Evolutionary conservation across 2,797 vertebrate species (phyloP), one percentile per base, ranked within the genome.

Genomic region (Argya squamiceps): DNA sequence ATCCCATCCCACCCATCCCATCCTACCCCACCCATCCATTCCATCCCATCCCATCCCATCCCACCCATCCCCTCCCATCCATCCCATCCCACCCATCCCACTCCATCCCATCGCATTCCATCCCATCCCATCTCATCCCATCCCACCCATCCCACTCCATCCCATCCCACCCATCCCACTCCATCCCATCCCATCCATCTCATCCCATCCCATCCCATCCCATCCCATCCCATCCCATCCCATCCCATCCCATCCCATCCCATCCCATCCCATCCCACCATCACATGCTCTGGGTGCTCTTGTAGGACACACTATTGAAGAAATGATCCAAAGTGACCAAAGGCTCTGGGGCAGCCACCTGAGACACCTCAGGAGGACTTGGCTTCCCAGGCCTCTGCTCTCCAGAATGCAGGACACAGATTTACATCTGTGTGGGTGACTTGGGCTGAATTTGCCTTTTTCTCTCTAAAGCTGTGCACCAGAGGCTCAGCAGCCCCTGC

Each of bases 251-350:
- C 27, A 46, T 49, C 47, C 47, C 47, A 49, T 49, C 49, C 47
- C 47, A 49, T 32, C 55, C 56, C 30, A 36, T 13, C 41, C 64
- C 78, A 34, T 3, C 36, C 37, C 56, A 10, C 12, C 2, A 20
- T 4, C 4, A 0, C 0, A 0, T 39, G 41, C 55, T 65, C 64
- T 1, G 1, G 41, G 4, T 52, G 55, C 21, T 65, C 34, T 27
- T 5, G 2, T 11, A 53, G 37, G 67, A 19, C 1, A 2, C 9
- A 26, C 1, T 1, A 5, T 4, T 46, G 41, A 49, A 24, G 21
- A 68, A 59, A 41, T 20, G 43, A 60, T 21, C 58, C 13, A 1
- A 65, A 69, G 56, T 9, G 78, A 44, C 56, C 3, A 1, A 52
- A 52, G 55, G 50, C 50, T 65, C 39, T 68, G 46, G 43, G 12